Base-by-base conservation (phyloP, 2,113 vertebrate species). In the Rhipidura dahli region DNA sequence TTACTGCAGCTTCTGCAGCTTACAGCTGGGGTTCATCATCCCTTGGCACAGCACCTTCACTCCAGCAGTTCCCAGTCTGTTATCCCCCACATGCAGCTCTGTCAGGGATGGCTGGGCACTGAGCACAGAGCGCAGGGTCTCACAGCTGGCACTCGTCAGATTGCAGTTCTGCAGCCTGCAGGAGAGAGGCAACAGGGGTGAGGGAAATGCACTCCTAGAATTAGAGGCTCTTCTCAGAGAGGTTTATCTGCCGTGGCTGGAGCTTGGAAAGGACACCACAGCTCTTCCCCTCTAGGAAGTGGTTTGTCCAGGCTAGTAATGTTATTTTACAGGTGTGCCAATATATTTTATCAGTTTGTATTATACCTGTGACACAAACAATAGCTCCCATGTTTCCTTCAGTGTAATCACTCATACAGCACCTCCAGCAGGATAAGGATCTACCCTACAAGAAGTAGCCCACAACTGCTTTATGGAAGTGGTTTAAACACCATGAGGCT, bases 1-100 rank as follows among this genome's bases (percentile, higher is more conserved):
- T 98, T 97, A 98, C 98, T 97, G 95, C 45, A 98, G 93, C 56
- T 70, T 97, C 94, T 98, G 97, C 24, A 98, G 88, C 37, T 82
- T 92, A 71, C 98, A 98, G 92, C 78, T 94, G 54, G 98, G 91
- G 60, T 97, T 97, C 97, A 96, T 80, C 11, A 98, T 89, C 9
- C 98, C 98, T 50, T 97, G 86, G 7, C 98, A 98, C 16, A 98
- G 96, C 50, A 97, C 85, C 84, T 42, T 96, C 24, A 97, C 92
- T n/a, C 98, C 98, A 6, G 70, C 45, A 4, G 97, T 96, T 26
- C 96, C 97, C 73, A 98, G 93, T 12, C 35, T 88, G 95, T 98
- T 98, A 37, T 97, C 96, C 1, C 90, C 95, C 13, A 98, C 64
- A 0, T 95, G 72, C 83, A 98, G 96, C 82, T 98, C 97, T 1